phyloP scores from a whole-genome alignment of 2,797 vertebrate species.

The Lycodopsis pacificus region DNA sequence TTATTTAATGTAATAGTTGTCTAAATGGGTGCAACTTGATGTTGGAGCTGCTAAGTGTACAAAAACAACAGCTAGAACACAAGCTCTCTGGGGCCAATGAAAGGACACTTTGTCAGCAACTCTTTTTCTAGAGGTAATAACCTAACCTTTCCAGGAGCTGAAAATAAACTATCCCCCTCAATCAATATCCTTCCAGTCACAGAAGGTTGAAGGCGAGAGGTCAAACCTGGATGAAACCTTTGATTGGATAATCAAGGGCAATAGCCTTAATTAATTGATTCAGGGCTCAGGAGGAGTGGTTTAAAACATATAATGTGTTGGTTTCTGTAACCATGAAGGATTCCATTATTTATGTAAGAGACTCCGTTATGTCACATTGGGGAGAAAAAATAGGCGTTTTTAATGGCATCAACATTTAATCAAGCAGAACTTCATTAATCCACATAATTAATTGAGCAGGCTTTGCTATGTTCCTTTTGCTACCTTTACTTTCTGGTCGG shows the following conservation, averaged over 20 bases:
- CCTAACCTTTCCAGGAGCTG: constrained; percentile 45
- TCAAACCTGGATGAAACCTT: constrained; percentile 72
- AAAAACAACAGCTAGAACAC: constrained; percentile 66
- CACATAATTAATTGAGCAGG: constrained; percentile 88
- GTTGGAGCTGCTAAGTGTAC: constrained; percentile 50
- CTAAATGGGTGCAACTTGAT: constrained; percentile 67
- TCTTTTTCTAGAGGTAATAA: constrained; percentile 61
- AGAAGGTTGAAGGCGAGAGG: constrained; percentile 80
- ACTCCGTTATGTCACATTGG: constrained; percentile 81
- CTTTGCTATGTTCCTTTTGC: constrained; percentile 84
- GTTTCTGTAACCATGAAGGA: constrained; percentile 80
- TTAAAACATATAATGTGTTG: constrained; percentile 78
- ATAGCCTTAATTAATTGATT: constrained; percentile 82
- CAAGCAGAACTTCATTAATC: constrained; percentile 89
- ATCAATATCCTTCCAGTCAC: constrained; percentile 74
- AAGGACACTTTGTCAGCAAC: constrained; percentile 72
- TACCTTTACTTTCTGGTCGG: constrained; percentile 88
- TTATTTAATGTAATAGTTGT: constrained; percentile 78
- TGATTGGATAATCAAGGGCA: constrained; percentile 81
- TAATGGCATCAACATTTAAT: constrained; percentile 85
- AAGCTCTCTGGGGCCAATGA: constrained; percentile 63
- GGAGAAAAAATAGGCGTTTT: constrained; percentile 78
- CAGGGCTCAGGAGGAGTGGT: constrained; percentile 69
- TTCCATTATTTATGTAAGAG: constrained; percentile 84
- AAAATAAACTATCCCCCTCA: constrained; percentile 69